phyloP scores from a whole-genome alignment of 2,113 vertebrate species.

The Sylvia atricapilla region DNA sequence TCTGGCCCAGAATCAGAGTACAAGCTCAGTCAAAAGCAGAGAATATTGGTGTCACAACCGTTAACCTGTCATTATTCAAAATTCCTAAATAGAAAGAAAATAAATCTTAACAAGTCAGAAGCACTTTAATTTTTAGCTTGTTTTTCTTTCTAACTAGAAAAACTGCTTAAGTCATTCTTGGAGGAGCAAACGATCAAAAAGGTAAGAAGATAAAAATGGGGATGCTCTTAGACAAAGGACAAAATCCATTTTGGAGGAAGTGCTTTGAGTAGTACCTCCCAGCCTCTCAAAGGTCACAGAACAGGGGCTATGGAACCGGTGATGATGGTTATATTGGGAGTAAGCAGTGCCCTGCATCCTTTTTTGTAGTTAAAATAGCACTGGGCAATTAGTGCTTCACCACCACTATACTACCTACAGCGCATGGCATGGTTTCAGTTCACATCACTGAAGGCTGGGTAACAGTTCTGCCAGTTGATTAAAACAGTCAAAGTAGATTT shows the following conservation, averaged over 20 bases:
- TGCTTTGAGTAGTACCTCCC: not conserved
- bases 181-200: not conserved
- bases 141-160: not conserved
- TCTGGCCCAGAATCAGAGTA: not conserved
- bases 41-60: accelerated
- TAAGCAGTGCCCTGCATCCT: not conserved
- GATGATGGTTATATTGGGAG: not conserved
- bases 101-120: not conserved
- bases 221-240: not conserved
- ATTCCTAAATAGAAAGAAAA: not conserved
- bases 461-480: not conserved
- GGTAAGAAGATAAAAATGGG: not conserved
- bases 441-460: not conserved
- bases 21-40: not conserved
- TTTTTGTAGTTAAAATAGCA: not conserved
- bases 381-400: not conserved
- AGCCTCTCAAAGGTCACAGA: not conserved
- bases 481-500: not conserved
- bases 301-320: not conserved
- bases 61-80: not conserved
- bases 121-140: not conserved
- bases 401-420: not conserved
- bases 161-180: not conserved
- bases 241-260: not conserved
- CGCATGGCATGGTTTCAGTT: not conserved